Percentiles rank a stretch among this genome's conserved stretches.
phyloP scores from a whole-genome alignment of 2,113 vertebrate species.

The Salvelinus namaycush region DNA sequence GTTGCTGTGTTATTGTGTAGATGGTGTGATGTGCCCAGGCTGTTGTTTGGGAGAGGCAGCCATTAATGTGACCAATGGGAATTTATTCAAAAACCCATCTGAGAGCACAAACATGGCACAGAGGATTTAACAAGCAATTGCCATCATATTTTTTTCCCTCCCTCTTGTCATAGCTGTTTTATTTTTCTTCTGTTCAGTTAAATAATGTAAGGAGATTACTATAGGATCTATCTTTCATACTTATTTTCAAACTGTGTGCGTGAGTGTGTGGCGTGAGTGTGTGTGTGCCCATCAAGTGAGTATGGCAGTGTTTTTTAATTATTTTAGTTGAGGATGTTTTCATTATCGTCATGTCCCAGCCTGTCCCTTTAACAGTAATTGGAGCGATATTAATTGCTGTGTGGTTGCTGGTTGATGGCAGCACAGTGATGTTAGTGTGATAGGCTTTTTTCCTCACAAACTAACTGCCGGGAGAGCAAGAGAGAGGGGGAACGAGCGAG shows the following conservation, averaged over 20 bases:
- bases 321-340: slow-evolving; percentile 81
- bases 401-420: slow-evolving; percentile 81
- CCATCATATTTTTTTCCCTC: slow-evolving; percentile 68
- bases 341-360: slow-evolving; percentile 83
- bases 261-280: slow-evolving; percentile 4
- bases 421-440: slow-evolving; percentile 81
- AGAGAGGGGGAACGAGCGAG: slow-evolving; percentile 50
- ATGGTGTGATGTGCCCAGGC: too few relatives aligned
- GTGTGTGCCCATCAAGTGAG: too few relatives aligned
- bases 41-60: slow-evolving; percentile 11
- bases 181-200: slow-evolving; percentile 65
- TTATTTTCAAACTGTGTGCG: slow-evolving; percentile 61
- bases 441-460: slow-evolving; percentile 74
- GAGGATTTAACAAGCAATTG: slow-evolving; percentile 64
- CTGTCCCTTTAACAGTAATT: slow-evolving; percentile 86
- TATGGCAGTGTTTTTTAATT: slow-evolving; percentile 67
- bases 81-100: slow-evolving; percentile 46
- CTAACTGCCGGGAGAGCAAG: slow-evolving; percentile 77
- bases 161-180: slow-evolving; percentile 67
- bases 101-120: slow-evolving; percentile 21
- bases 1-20: not conserved
- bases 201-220: slow-evolving; percentile 66
- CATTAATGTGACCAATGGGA: slow-evolving; percentile 38
- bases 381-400: slow-evolving; percentile 86
- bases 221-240: slow-evolving; percentile 55